These are phyloP conservation scores for Brachyptera risi DNA, from an alignment of 2,888 invertebrate genomes.

Conservation along the genomic window DNA sequence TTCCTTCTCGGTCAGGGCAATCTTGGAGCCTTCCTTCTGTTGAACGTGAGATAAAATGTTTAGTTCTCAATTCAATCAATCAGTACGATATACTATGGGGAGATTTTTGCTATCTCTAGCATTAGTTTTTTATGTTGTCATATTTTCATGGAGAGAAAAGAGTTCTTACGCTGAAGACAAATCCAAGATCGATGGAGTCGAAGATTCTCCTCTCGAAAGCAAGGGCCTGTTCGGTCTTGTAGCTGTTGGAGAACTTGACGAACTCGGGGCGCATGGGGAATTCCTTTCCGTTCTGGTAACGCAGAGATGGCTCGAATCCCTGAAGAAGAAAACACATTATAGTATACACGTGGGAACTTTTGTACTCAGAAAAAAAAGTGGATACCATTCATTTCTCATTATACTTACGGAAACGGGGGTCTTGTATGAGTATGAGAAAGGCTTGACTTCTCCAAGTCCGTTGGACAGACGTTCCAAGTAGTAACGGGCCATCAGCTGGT, in stretches of 20 bases:
- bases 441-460: conserved; percentile 61
- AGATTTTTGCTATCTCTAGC: too few species aligned
- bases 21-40: conserved; percentile 22
- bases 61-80: too few species aligned
- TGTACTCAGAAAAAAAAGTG: too few species aligned
- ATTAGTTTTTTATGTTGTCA: too few species aligned
- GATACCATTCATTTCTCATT: too few species aligned
- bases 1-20: conserved; percentile 35
- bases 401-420: conserved; percentile 8
- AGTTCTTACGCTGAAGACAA: conserved; percentile 38
- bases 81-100: too few species aligned
- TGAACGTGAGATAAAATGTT: too few species aligned
- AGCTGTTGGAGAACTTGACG: conserved; percentile 45
- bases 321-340: background rate
- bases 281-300: conserved; percentile 57
- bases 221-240: conserved; percentile 10
- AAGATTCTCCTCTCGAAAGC: conserved; percentile 52
- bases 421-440: conserved; percentile 46
- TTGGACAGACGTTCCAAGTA: conserved; percentile 71
- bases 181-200: conserved; percentile 56
- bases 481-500: conserved; percentile 45
- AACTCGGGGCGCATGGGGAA: conserved; percentile 46
- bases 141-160: too few species aligned
- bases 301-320: conserved; percentile 51
- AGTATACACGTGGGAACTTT: too few species aligned